phyloP scores from a whole-genome alignment of 2,113 vertebrate species.

The Coptodon bakossiorum region DNA sequence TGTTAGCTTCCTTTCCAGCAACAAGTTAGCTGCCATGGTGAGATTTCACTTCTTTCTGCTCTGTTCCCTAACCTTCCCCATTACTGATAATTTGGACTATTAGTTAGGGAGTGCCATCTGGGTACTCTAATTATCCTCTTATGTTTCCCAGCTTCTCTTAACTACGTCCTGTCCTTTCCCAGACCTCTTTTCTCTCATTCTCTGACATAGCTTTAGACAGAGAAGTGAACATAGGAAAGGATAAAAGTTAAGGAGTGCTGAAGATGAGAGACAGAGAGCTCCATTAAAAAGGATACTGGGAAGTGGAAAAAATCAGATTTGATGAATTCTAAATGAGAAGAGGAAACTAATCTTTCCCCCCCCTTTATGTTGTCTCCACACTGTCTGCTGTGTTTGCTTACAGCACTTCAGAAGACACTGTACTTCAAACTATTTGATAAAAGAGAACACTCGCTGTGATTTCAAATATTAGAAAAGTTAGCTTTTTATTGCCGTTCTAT shows the following conservation, averaged over 20 bases:
- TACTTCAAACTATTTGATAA: background rate
- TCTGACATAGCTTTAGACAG: background rate
- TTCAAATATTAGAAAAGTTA: background rate
- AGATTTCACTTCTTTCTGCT: conserved; percentile 19
- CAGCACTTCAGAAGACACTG: background rate
- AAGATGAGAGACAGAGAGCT: background rate
- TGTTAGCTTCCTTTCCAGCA: conserved; percentile 2
- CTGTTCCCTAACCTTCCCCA: conserved; percentile 40
- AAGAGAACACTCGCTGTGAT: background rate
- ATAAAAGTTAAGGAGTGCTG: background rate
- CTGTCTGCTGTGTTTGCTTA: conserved; percentile 9
- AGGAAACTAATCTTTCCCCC: background rate
- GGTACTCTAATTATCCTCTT: conserved; percentile 53
- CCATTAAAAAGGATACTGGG: background rate
- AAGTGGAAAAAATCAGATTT: background rate
- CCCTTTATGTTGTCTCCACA: background rate
- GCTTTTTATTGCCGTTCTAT: background rate
- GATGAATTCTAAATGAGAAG: conserved; percentile 11
- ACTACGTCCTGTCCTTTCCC: background rate
- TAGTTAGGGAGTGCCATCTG: conserved; percentile 56
- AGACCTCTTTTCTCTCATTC: background rate
- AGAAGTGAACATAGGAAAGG: background rate
- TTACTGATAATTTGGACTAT: conserved; percentile 61
- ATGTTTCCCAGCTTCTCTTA: conserved; percentile 24
- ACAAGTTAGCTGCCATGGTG: conserved; percentile 15